Conservation (phyloP, 2,113 vertebrate genomes). For the Proteles cristata region DNA sequence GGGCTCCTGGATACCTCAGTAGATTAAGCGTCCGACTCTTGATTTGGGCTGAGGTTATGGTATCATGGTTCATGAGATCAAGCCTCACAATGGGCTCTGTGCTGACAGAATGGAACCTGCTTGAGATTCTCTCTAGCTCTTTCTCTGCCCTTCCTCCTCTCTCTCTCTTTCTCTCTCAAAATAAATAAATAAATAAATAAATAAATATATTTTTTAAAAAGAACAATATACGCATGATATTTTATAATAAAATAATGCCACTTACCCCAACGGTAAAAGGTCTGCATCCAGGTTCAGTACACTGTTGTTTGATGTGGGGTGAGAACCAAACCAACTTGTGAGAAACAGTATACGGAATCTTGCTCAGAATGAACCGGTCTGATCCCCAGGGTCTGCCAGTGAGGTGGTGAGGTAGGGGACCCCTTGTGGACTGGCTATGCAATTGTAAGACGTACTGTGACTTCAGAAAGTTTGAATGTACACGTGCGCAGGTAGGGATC, state of each 20-base stretch:
- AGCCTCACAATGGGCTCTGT: no score
- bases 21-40: no score
- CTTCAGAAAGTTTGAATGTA: background rate
- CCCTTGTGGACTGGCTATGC: no score
- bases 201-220: background rate
- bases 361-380: background rate
- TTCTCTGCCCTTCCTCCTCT: no score
- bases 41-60: no score
- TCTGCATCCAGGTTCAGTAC: background rate
- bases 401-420: background rate
- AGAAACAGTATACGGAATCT: background rate
- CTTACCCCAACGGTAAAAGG: background rate
- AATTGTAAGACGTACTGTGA: background rate
- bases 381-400: background rate
- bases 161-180: no score
- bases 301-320: background rate
- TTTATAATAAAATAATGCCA: background rate
- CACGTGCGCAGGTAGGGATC: fast-evolving
- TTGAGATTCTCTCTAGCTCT: no score
- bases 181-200: no score
- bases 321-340: background rate
- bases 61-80: no score
- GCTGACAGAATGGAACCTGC: no score
- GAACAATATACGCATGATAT: background rate
- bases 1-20: no score